Evolutionary conservation across 1,140 invertebrate species (phyloP), one percentile per base, ranked within the genome.

Genomic region (Charaxes varanes): DNA sequence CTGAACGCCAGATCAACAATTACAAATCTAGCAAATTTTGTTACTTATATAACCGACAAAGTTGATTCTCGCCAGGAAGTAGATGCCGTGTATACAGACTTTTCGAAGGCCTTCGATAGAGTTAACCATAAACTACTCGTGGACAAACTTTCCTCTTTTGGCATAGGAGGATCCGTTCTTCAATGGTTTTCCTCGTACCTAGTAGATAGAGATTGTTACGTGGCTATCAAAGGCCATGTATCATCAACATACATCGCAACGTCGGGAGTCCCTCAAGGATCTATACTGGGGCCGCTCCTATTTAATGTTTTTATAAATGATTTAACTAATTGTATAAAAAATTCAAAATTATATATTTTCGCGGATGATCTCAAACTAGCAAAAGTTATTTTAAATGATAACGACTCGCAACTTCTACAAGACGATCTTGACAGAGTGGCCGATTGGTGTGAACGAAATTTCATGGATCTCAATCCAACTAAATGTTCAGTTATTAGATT

Each of bases 21-120:
- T 17, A 36, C 48, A 17, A 41, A 44, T 16, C 36, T 37, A 5
- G 18, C 35, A 6, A 22, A 12, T n/a, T 37, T 37, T 30, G 17
- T 32, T 3, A 21, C 19, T 1, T 7, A 32, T 12, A 6, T 46
- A 7, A 10, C 22, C 3, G 6, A 21, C 6, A 6, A 21, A 14
- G 15, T 51, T n/a, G 48, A 60, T 28, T 3, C 2, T 12, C 3
- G 27, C 6, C 11, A 28, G 6, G 8, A 28, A 12, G 27, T 28
- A 3, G 27, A 28, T 28, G 11, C 27, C 12, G 13, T 28, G 2
- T 28, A 28, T 12, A 28, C 27, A 2, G 27, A 28, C 13, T 28
- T 28, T 10, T 5, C 22, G 4, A 23, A 19, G 18, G 18, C 18
- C 7, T 19, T 19, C 18, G 18, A 19, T 7, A 19, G 7, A 7